Evolutionary conservation across 2,113 vertebrate species (phyloP), one percentile per base, ranked within the genome.

Genomic region (Kryptolebias marmoratus): DNA sequence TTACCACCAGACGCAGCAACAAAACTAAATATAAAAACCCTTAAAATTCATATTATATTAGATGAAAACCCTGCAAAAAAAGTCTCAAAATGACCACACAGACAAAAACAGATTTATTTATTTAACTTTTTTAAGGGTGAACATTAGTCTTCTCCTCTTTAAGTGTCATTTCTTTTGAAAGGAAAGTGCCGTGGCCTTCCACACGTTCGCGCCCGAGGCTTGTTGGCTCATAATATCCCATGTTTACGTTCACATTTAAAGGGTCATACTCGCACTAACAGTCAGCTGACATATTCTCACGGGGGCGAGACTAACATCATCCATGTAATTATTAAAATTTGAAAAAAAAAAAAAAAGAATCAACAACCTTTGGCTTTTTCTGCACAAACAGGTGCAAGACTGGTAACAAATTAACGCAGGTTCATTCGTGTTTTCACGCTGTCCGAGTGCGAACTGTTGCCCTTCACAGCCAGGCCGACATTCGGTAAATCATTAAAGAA

Each of bases 221-320:
- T 42, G 13, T 55, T 44, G 14, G 39, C 52, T 55, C 64, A 53
- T 15, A 42, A 66, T 27, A 30, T 16, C 8, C 36, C 32, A 16
- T 64, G n/a, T 55, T 54, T 12, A 47, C 12, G 64, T 56, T 69
- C 67, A 55, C 47, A 64, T 32, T 68, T 5, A 39, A 11, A 66
- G 42, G 56, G 30, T 27, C 30, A 42, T 1, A 47, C 45, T 55
- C 44, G 48, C 32, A 7, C 31, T 49, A 68, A 72, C 63, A 55
- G 71, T 87, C 87, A 81, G 74, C 79, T 85, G 84, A 87, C 31
- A 42, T 11, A 8, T 48, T 80, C 65, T 75, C 42, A 67, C 61
- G 47, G 49, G 49, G 71, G 7, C n/a, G 2, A 62, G 54, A 80
- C 60, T 64, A 80, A 79, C 50, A 68, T 53, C 54, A 22, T 15